Evolutionary conservation across 2,888 invertebrate species (phyloP).

Genomic region (Cyclophora albipunctata): DNA sequence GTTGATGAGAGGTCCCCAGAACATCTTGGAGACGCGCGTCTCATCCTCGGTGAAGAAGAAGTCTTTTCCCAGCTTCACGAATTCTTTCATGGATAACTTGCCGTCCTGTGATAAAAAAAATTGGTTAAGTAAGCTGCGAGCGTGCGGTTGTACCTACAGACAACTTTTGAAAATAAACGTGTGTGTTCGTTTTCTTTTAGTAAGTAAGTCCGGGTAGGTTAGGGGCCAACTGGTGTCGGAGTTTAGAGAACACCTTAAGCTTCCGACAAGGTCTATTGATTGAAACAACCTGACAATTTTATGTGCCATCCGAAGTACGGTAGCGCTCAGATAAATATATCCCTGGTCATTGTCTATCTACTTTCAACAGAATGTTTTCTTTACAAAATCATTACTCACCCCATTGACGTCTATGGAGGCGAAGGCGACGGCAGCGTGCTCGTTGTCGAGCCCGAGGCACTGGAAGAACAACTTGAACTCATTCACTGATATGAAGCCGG

Average conservation of each 20-base stretch:
- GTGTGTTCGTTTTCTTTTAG: too few species aligned
- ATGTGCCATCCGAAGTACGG: too few species aligned
- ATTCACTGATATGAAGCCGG: conserved; percentile 84
- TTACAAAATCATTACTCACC: conserved; percentile 30
- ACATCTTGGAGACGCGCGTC: conserved; percentile 85
- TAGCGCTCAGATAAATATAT: too few species aligned
- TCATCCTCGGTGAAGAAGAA: conserved; percentile 87
- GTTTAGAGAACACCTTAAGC: too few species aligned
- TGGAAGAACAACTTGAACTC: conserved; percentile 89
- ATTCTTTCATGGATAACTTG: conserved; percentile 83
- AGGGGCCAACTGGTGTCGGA: too few species aligned
- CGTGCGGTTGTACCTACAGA: background rate
- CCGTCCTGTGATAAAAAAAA: conserved; percentile 74
- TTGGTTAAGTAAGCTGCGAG: background rate
- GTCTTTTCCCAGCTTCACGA: conserved; percentile 86
- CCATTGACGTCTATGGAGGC: conserved; percentile 85
- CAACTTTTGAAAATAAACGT: background rate
- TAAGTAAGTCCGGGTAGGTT: too few species aligned
- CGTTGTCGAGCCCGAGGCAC: conserved; percentile 83
- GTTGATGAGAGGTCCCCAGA: conserved; percentile 87
- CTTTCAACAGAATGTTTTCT: too few species aligned
- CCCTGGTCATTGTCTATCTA: too few species aligned
- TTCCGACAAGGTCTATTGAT: too few species aligned
- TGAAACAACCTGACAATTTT: too few species aligned
- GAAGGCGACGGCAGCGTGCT: conserved; percentile 86